phyloP scores from a whole-genome alignment of 2,113 vertebrate genomes.

The Rhinopithecus roxellana region DNA sequence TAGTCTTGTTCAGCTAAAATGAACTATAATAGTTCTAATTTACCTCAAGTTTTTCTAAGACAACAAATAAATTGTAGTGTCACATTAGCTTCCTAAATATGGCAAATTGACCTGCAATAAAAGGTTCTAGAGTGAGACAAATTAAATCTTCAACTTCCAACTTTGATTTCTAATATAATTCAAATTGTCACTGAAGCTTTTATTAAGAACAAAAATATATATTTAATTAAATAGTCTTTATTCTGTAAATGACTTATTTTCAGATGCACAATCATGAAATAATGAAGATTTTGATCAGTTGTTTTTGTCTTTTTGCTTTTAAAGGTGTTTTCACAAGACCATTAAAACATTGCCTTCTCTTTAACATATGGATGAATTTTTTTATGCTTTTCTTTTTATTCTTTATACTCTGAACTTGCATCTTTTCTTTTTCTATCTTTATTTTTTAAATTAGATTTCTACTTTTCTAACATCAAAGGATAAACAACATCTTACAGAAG shows the following conservation, averaged over 20 bases:
- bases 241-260: slow-evolving; percentile 51
- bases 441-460: background rate
- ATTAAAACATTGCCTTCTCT: slow-evolving; percentile 22
- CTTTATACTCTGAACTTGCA: background rate
- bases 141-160: background rate
- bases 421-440: background rate
- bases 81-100: slow-evolving; percentile 36
- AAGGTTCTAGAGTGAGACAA: background rate
- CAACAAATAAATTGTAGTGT: slow-evolving; percentile 36
- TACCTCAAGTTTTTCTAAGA: slow-evolving; percentile 57
- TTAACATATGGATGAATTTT: background rate
- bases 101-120: background rate
- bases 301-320: slow-evolving; percentile 3
- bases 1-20: slow-evolving; percentile 52
- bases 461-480: slow-evolving; percentile 26
- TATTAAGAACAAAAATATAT: background rate
- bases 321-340: background rate
- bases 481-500: background rate
- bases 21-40: slow-evolving; percentile 35
- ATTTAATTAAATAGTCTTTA: background rate
- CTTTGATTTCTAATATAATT: slow-evolving; percentile 18
- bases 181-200: background rate
- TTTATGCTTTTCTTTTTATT: background rate
- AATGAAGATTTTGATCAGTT: background rate
- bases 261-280: slow-evolving; percentile 10